Base-by-base conservation (phyloP, 2,113 vertebrate genomes). In the Ceuthmochares aereus region DNA sequence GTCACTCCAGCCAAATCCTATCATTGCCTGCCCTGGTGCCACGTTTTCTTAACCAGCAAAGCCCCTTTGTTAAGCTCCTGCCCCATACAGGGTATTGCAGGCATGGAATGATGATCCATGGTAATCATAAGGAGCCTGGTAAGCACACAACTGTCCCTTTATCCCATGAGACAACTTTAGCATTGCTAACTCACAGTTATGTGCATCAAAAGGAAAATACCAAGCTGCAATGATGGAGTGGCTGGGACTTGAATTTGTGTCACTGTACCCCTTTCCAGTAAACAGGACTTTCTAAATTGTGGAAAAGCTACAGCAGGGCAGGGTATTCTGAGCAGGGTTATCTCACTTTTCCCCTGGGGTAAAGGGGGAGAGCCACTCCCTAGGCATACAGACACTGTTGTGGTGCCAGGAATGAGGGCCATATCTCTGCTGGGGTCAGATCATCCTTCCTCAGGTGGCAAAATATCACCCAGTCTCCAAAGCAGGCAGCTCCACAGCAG, bases 341-440 rank as follows among this genome's bases (percentile, higher is more conserved):
- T 10, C 25, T 11, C 9, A 2, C 12, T 66, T 58, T 58, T 27
- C 29, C 23, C 36, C 7, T 3, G 4, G 25, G 30, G 4, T 52
- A 45, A 66, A 62, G 59, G 51, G 56, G 17, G 26, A 74, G 26
- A 52, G 12, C 49, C 0, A 2, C 25, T 77, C 36, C 25, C 45
- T 54, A 59, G 21, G n/a, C 36, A 70, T 40, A 30, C 7, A 30
- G 72, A 23, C 8, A 5, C 4, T 56, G 32, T 34, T 56, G 12
- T 5, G 49, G 36, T 69, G 51, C 30, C 26, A n/a, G n/a, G 36
- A 82, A 32, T 4, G 32, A 29, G 25, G 3, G 66, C 45, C 15
- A 23, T 0, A 0, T 49, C 15, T 52, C 73, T 0, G 0, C 16
- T 18, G 13, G 17, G 62, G 7, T 43, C 59, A 91, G 25, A 29